These are phyloP conservation scores for Orchestia grillus DNA, from an alignment of 1,140 invertebrate genomes.

Conservation along the genomic window DNA sequence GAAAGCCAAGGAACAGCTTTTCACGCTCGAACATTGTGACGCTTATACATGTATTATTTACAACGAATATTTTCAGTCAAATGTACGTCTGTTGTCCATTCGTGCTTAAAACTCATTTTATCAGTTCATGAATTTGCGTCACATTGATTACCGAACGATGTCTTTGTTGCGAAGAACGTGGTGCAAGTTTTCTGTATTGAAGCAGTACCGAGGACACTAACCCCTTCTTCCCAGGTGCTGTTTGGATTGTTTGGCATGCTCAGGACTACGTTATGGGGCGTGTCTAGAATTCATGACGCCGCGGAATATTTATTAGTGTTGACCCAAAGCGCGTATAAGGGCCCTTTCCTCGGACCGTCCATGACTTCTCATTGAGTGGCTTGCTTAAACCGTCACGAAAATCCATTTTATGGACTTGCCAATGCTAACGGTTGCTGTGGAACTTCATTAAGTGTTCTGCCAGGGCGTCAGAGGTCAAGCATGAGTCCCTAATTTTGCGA, in stretches of 20 bases:
- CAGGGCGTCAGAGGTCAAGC: neutral
- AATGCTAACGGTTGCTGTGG: conserved; percentile 3
- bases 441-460: neutral
- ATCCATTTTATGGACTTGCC: conserved; percentile 25
- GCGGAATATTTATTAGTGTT: conserved; percentile 44
- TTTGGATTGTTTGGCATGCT: neutral
- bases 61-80: too few relatives aligned
- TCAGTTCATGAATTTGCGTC: neutral
- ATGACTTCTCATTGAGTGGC: neutral
- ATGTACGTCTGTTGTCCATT: neutral
- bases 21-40: neutral
- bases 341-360: neutral
- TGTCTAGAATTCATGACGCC: conserved; percentile 1
- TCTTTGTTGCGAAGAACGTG: neutral
- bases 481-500: neutral
- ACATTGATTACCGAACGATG: neutral
- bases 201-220: neutral
- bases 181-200: neutral
- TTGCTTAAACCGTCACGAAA: conserved; percentile 13
- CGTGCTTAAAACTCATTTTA: neutral
- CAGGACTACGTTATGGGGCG: neutral
- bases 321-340: neutral
- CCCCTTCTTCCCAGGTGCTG: neutral
- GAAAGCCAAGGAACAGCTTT: neutral
- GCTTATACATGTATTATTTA: neutral